These are phyloP conservation scores for Ailuropoda melanoleuca DNA, from an alignment of 2,113 vertebrate species.

Conservation along the genomic window DNA sequence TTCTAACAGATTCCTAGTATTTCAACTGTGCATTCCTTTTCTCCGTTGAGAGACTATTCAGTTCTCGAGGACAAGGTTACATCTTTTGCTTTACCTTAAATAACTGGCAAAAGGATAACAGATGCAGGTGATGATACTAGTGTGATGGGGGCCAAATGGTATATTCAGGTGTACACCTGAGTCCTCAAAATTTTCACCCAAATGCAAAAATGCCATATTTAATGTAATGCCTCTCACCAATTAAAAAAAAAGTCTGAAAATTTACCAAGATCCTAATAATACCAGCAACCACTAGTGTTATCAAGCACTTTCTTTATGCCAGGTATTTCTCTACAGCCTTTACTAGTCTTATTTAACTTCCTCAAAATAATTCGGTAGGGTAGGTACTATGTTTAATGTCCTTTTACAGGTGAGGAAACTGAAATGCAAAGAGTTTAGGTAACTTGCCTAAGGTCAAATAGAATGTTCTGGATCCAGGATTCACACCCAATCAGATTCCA, in stretches of 20 bases:
- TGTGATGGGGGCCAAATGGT: background rate
- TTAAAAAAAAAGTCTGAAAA: background rate
- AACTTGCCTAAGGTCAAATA: background rate
- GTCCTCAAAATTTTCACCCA: background rate
- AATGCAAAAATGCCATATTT: background rate
- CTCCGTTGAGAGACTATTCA: background rate
- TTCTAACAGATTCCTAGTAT: background rate
- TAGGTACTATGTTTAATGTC: background rate
- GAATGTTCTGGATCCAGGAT: background rate
- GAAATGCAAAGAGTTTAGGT: background rate
- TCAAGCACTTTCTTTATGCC: background rate
- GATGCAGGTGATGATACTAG: background rate
- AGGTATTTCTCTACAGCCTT: background rate
- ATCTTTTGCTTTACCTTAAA: background rate
- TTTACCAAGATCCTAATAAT: background rate
- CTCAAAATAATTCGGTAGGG: background rate
- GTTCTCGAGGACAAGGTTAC: background rate
- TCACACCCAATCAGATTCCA: background rate
- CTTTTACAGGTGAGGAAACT: background rate
- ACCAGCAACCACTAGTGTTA: background rate
- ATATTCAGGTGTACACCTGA: too few species aligned
- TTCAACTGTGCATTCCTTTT: background rate
- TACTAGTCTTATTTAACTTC: background rate
- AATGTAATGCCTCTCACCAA: background rate
- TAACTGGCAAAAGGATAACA: background rate